Base-by-base conservation (phyloP, 2,797 vertebrate genomes). In the Lithobates pipiens region DNA sequence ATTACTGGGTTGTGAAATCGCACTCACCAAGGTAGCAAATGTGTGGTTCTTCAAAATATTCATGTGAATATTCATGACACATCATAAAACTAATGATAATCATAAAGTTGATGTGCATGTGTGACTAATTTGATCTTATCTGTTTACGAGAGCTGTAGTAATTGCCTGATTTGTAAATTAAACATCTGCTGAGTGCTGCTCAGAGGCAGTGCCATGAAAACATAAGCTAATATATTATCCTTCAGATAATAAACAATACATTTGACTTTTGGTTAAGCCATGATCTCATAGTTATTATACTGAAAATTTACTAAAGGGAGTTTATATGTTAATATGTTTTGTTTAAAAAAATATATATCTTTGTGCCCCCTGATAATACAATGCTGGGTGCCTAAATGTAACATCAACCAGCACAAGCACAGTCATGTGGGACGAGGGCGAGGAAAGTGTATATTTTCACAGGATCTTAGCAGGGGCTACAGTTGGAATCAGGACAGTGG, bases 121-220 rank as follows among this genome's bases (percentile, higher is more conserved):
- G 95, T 95, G 94, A 95, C 92, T 96, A 95, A 95, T 96, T 91
- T 95, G 89, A 90, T 92, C 94, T 93, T 94, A 94, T 96, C 95
- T 95, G 93, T 95, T 94, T 93, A 91, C 91, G 93, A 94, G 93
- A 94, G 94, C 93, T 93, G 89, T 90, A 76, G 89, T 92, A 93
- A 95, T 92, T 92, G 93, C 91, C 92, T 94, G 89, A 76, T 93
- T 94, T 94, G 92, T 95, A 95, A 96, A 95, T 95, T 92, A 95
- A 94, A 95, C 93, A 93, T 94, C 94, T 95, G 94, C 89, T 95
- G 89, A 92, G 85, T 80, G 39, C 54, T 90, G 81, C 61, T 63
- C 80, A 74, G 27, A 86, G 80, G 85, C 67, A 86, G 81, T 0
- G 3, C 76, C 57, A 8, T 23, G 87, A 86, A 91, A 91, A 54